Evolutionary conservation across 1,140 invertebrate species (phyloP).

Genomic region (Drosophila simulans): DNA sequence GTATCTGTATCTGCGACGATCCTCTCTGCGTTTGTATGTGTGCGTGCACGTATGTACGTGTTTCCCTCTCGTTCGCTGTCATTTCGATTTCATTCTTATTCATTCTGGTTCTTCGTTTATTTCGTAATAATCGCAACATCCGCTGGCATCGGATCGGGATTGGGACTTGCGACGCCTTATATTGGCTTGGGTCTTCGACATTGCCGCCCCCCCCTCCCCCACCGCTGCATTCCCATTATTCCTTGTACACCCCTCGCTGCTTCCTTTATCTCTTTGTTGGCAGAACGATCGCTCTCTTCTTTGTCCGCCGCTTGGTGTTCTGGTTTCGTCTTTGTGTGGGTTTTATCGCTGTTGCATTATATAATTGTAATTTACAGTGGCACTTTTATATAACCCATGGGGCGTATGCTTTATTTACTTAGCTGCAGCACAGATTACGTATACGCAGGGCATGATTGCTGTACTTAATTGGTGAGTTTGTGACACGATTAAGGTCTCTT

Average conservation of each 20-base stretch:
- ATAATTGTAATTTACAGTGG: constrained; percentile 66
- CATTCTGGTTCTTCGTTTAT: constrained; percentile 61
- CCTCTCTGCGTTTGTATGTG: constrained; percentile 9
- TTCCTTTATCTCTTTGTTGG: constrained; percentile 49
- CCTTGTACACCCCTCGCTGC: background rate
- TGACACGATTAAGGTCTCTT: background rate
- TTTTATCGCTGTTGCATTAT: constrained; percentile 65
- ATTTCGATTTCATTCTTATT: constrained; percentile 75
- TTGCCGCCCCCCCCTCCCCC: background rate
- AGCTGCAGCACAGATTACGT: constrained; percentile 30
- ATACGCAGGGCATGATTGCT: constrained; percentile 30
- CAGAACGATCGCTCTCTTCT: constrained; percentile 35
- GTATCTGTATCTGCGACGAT: constrained; percentile 11
- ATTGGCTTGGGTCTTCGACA: constrained; percentile 42
- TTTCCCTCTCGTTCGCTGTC: constrained; percentile 20
- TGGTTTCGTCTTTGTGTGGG: constrained; percentile 29
- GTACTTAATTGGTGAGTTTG: background rate
- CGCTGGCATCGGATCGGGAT: constrained; percentile 52
- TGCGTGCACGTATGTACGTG: background rate
- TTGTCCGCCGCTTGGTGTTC: constrained; percentile 15
- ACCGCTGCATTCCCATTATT: background rate
- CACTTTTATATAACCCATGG: constrained; percentile 52
- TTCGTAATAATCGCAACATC: constrained; percentile 81
- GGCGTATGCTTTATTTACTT: constrained; percentile 45
- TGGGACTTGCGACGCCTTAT: constrained; percentile 30